A percentile compares a stretch with the other conserved stretches of the same genome.
Evolutionary conservation across 1,140 invertebrate species (phyloP).

Genomic region (Glossosoma conforme): DNA sequence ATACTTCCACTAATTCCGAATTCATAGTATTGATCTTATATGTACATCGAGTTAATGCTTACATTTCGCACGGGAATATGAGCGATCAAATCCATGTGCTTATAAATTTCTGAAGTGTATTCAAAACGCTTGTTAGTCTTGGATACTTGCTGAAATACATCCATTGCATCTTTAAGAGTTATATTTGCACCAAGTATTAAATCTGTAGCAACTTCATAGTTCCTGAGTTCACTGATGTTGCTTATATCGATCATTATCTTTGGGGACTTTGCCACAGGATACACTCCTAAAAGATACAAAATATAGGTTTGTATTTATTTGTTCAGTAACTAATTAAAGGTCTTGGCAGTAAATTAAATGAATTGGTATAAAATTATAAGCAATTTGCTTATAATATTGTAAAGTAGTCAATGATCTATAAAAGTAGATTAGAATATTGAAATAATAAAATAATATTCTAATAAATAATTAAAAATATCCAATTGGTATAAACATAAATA

Average conservation of each 20-base stretch:
- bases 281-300: conserved; percentile 40
- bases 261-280: conserved; percentile 36
- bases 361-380: no score
- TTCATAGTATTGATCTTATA: not conserved
- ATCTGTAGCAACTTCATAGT: conserved; percentile 44
- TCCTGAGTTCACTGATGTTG: conserved; percentile 60
- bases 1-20: not conserved
- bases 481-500: no score
- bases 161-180: conserved; percentile 59
- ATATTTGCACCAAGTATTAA: conserved; percentile 61
- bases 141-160: conserved; percentile 52
- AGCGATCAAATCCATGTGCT: conserved; percentile 63
- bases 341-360: no score
- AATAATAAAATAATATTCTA: no score
- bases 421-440: no score
- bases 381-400: no score
- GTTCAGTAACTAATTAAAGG: no score
- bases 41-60: conserved; percentile 33
- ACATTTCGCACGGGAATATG: conserved; percentile 70
- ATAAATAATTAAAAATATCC: no score
- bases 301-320: no score
- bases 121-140: conserved; percentile 43
- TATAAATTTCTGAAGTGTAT: conserved; percentile 46
- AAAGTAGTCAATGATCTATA: no score
- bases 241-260: conserved; percentile 66